Evolutionary conservation across 2,113 vertebrate species (phyloP), one percentile per base, ranked within the genome.

Genomic region (Indri indri): DNA sequence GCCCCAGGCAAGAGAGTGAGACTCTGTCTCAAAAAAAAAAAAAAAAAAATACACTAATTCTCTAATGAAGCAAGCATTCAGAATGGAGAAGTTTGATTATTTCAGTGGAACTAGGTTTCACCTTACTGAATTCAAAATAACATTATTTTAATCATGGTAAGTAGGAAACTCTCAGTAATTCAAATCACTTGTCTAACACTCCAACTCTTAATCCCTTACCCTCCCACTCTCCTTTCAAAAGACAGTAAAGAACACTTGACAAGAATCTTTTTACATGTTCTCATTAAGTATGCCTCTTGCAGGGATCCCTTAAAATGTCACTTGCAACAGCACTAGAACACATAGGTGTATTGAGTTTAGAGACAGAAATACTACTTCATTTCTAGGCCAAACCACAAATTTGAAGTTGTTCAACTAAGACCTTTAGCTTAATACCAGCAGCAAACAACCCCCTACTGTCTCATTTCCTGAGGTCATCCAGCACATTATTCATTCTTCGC

Each of bases 361-460:
- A 91, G 47, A 88, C 79, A 95, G 32, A 95, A 86, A 91, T 79
- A 25, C n/a, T 59, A 16, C 52, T 86, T 73, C 42, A 50, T 88
- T 86, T 91, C 94, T 63, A 86, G 27, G 79, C 66, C 90, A 95
- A 97, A 91, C 90, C 61, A 90, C 93, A 93, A 61, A 96, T 65
- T 73, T 79, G 74, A 85, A 82, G 40, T n/a, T 92, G 52, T 61
- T 91, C 34, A 87, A 32, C 79, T 91, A 50, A 84, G 59, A 96
- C 37, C 40, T 73, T 96, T 66, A 73, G 57, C 32, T 96, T 73
- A 96, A 95, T 47, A 88, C 40, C 34, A 82, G 54, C 45, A 91
- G 47, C 54, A 86, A 89, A 96, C 66, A 79, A 85, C 18, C 16
- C 8, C 45, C 66, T 73, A 16, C 32, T n/a, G 17, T 37, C n/a